These are phyloP conservation scores for Cacatua alba DNA, from an alignment of 2,113 vertebrate species.

Conservation along the genomic window DNA sequence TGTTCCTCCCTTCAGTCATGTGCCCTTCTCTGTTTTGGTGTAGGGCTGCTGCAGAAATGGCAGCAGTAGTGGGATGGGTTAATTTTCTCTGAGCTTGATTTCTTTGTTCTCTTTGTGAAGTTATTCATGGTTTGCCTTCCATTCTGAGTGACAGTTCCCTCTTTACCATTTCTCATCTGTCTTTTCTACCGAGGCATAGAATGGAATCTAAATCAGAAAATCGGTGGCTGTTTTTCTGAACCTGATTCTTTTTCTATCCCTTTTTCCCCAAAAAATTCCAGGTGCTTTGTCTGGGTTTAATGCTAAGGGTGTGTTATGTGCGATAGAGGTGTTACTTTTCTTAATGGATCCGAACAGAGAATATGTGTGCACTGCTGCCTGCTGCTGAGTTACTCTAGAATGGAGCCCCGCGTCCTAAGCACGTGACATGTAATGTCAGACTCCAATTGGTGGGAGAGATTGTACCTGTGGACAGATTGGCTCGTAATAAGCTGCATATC, in stretches of 20 bases:
- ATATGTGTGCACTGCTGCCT: too few species aligned
- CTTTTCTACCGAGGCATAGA: background rate
- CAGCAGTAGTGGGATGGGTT: background rate
- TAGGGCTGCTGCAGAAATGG: background rate
- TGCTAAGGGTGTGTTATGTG: fast-evolving
- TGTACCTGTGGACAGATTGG: background rate
- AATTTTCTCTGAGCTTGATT: background rate
- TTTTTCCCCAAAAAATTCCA: background rate
- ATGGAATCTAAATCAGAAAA: background rate
- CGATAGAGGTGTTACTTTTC: too few species aligned
- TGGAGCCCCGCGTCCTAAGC: background rate
- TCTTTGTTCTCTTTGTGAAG: background rate
- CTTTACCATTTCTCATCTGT: background rate
- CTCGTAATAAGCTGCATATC: background rate
- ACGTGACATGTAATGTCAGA: background rate
- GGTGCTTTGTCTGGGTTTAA: background rate
- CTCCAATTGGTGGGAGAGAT: background rate
- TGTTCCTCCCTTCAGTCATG: background rate
- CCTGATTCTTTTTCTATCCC: background rate
- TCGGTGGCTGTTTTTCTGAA: background rate
- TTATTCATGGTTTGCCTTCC: background rate
- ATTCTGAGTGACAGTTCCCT: background rate
- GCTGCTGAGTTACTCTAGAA: too few species aligned
- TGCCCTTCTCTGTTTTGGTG: background rate
- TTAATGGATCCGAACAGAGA: too few species aligned